Evolutionary conservation across 2,113 vertebrate species (phyloP).

Genomic region (Bombycilla garrulus): DNA sequence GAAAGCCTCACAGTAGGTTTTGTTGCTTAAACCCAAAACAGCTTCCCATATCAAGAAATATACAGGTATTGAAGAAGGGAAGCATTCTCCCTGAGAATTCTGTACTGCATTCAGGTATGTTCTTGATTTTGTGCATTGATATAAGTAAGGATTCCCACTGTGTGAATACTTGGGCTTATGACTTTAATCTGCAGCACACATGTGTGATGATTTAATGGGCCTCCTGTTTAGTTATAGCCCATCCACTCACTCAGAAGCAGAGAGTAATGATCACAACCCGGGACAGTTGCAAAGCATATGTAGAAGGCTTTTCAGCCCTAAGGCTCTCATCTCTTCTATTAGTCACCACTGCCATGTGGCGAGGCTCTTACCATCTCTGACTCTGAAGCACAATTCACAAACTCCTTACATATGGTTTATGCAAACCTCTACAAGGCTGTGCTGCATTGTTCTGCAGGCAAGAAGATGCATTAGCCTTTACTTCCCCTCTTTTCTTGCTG

Average conservation of each 20-base stretch:
- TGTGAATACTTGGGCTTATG: not conserved
- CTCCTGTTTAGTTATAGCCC: constrained; percentile 19
- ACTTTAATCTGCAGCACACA: not conserved
- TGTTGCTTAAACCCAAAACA: not conserved
- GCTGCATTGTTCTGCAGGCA: not conserved
- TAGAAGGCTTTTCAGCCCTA: constrained; percentile 6
- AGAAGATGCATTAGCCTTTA: not conserved
- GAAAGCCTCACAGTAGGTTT: too few relatives aligned
- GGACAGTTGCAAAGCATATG: constrained; percentile 26
- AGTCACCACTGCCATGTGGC: not conserved
- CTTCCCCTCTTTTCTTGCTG: not conserved
- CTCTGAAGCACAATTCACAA: not conserved
- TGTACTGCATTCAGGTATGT: not conserved
- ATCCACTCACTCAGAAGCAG: not conserved
- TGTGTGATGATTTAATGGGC: not conserved
- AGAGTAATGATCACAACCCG: not conserved
- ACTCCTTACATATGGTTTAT: not conserved
- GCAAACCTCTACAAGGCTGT: not conserved
- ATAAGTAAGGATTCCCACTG: not conserved
- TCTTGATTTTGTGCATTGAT: not conserved
- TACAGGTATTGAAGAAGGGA: not conserved
- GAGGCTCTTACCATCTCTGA: not conserved
- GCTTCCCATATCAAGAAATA: not conserved
- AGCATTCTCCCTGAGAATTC: not conserved
- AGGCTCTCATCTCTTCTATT: not conserved